Evolutionary conservation across 1,140 invertebrate genomes (phyloP), one percentile per base, ranked within the genome.

Genomic region (Cryptotermes secundus): DNA sequence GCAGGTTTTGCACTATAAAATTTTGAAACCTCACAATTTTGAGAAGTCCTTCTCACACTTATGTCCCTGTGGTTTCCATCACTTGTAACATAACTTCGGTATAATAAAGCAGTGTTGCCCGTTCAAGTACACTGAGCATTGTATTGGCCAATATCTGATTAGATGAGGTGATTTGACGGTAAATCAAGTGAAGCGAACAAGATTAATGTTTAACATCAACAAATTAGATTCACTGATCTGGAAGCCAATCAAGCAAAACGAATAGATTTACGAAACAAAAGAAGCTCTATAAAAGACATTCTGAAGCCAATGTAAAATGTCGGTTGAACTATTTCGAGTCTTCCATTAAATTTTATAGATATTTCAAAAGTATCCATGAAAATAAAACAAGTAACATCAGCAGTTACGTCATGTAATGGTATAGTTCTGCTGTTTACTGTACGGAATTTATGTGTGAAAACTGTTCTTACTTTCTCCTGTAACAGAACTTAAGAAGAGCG

Each of bases 141-240:
- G n/a, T 72, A n/a, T 31, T 72, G 59, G 59, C 59, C 59, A 72
- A 72, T 72, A 72, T 72, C 59, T 72, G 59, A 72, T 72, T 72
- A 72, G 59, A 72, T 31, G 59, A 72, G 59, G 59, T 31, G 26
- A 72, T 72, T 72, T 72, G 59, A 72, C 59, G 59, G 26, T 72
- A 31, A 72, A 72, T 72, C 59, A 72, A 72, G 59, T 72, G 59
- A 31, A 72, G 59, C 59, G 59, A 72, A 72, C 59, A 72, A 72
- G 59, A 72, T 72, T 72, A 31, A 72, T 72, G 59, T 72, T 72
- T 31, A 72, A n/a, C 59, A 72, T 72, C 59, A 72, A 72, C 59
- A 72, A 72, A 72, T 72, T 72, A 72, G 59, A 72, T 72, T 26
- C 59, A 72, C 26, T 72, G 59, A n/a, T 72, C 59, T 72, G 26